phyloP scores from a whole-genome alignment of 2,797 vertebrate species.

The Apogon hyalosoma region DNA sequence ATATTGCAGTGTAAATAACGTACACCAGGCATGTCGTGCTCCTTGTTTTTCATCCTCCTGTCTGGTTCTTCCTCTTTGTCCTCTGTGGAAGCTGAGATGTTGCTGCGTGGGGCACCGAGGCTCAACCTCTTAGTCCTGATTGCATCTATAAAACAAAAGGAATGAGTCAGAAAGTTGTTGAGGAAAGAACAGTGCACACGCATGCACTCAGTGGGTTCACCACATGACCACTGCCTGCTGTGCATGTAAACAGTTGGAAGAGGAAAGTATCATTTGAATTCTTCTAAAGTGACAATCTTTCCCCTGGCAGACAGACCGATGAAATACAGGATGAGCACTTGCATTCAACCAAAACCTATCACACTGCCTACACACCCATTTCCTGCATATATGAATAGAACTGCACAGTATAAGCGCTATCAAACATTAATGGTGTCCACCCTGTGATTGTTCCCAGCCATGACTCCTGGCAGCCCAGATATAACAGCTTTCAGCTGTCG shows the following conservation, averaged over 20 bases:
- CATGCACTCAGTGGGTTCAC: not conserved
- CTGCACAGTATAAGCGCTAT: conserved; percentile 31
- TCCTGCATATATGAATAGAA: conserved; percentile 29
- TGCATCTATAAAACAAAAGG: conserved; percentile 78
- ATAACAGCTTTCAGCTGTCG: conserved; percentile 45
- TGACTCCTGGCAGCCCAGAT: conserved; percentile 50
- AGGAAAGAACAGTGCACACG: conserved; percentile 4
- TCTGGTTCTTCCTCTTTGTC: conserved; percentile 64
- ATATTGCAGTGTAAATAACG: conserved; percentile 12
- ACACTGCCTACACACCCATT: conserved; percentile 14
- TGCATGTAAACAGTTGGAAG: not conserved
- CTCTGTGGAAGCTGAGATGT: conserved; percentile 70
- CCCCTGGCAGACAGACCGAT: conserved; percentile 10
- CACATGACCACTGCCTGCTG: not conserved
- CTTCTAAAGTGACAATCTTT: conserved; percentile 16
- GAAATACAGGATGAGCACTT: conserved; percentile 6
- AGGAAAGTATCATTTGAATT: conserved; percentile 32
- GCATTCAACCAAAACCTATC: conserved; percentile 27
- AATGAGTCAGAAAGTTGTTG: not conserved
- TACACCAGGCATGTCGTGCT: conserved; percentile 64
- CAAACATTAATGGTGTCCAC: conserved; percentile 53
- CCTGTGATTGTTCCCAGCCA: conserved; percentile 31
- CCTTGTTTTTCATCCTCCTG: conserved; percentile 62
- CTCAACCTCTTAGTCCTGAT: conserved; percentile 81
- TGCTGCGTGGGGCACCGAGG: conserved; percentile 67